Conservation (phyloP, 2,888 invertebrate genomes). For the Ormyrus nitidulus region DNA sequence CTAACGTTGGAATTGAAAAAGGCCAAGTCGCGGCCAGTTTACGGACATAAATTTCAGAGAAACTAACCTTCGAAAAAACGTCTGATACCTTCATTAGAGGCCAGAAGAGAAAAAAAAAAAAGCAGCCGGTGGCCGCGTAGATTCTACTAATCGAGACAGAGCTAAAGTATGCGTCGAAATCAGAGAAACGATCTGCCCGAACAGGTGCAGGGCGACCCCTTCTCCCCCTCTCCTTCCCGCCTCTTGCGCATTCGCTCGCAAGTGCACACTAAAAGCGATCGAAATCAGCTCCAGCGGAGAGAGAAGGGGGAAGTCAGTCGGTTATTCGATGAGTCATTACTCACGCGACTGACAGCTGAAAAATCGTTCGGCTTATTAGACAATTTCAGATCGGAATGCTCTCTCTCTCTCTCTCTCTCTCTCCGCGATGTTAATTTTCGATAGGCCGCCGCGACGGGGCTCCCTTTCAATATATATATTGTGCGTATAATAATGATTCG, state of each 20-base stretch:
- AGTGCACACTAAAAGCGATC: constrained; percentile 24
- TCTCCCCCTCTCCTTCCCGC: not conserved
- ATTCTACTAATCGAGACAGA: constrained; percentile 43
- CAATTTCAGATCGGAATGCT: constrained; percentile 38
- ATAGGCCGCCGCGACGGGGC: constrained; percentile 21
- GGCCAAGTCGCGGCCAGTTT: too few relatives aligned
- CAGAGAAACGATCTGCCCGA: constrained; percentile 39
- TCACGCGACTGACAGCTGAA: constrained; percentile 53
- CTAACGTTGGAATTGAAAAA: too few relatives aligned
- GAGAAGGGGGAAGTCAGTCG: not conserved
- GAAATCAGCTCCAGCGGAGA: constrained; percentile 19
- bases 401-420: too few relatives aligned
- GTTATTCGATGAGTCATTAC: constrained; percentile 57
- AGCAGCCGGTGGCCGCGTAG: constrained; percentile 1
- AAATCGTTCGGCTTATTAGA: constrained; percentile 56
- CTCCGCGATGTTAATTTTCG: constrained; percentile 52
- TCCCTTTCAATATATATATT: constrained; percentile 36
- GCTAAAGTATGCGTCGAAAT: constrained; percentile 42
- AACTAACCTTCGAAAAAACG: not conserved
- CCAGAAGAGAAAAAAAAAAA: not conserved
- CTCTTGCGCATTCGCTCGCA: not conserved
- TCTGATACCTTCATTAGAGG: constrained; percentile 26
- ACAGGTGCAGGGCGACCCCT: constrained; percentile 37
- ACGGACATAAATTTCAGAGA: too few relatives aligned
- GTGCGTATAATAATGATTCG: constrained; percentile 23